Evolutionary conservation across 2,888 invertebrate genomes (phyloP).

Genomic region (Muscina levida): DNA sequence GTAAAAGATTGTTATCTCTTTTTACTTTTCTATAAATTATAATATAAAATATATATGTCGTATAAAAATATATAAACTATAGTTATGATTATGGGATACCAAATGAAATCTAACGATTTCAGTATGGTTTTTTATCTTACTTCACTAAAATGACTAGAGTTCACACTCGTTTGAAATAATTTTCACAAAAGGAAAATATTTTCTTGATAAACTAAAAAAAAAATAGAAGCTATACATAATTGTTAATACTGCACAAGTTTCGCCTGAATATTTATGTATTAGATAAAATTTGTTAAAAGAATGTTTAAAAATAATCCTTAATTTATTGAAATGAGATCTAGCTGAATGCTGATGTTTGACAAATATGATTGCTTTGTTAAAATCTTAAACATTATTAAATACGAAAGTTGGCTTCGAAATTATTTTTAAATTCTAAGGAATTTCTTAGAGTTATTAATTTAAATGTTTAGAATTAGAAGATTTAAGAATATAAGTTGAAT

Average conservation of each 20-base stretch:
- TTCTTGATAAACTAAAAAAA: conserved; percentile 16
- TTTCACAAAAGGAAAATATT: conserved; percentile 35
- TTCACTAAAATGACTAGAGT: conserved; percentile 76
- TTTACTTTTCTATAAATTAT: conserved; percentile 26
- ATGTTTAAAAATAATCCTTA: conserved; percentile 6
- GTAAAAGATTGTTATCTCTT: conserved; percentile 1
- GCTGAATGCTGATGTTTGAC: background rate
- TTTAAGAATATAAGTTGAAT: no score
- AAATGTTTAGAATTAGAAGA: no score
- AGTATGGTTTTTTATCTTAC: background rate
- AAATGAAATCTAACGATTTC: background rate
- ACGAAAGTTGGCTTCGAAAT: no score
- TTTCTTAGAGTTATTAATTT: no score
- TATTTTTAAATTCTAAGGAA: no score
- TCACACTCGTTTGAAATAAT: conserved; percentile 74
- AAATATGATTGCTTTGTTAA: no score
- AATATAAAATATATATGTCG: conserved; percentile 12
- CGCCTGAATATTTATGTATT: conserved; percentile 75
- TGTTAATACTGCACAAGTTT: conserved; percentile 77
- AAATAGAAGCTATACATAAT: conserved; percentile 61
- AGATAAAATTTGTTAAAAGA: conserved; percentile 3
- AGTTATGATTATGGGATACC: background rate
- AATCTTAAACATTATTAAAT: no score
- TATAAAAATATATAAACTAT: conserved; percentile 4
- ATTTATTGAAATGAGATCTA: conserved; percentile 24